Evolutionary conservation across 2,888 invertebrate species (phyloP), one percentile per base, ranked within the genome.

Genomic region (Zele albiditarsus): DNA sequence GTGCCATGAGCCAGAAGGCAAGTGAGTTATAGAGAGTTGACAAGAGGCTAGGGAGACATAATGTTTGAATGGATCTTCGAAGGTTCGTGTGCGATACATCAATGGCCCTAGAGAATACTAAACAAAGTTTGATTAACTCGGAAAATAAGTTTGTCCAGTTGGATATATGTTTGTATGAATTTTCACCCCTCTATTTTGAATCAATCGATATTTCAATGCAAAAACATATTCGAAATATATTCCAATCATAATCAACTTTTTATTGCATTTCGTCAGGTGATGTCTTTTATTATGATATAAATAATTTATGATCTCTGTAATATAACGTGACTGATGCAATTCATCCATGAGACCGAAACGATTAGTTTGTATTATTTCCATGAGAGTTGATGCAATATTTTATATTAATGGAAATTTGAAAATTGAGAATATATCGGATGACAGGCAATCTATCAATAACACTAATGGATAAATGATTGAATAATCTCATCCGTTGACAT

Each of bases 1-100:
- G 12, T 27, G 16, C 60, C 14, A 27, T 60, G 16, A 2, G 27
- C 14, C 16, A 60, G n/a, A 3, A 63, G 63, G 16, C 28, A 63
- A 63, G n/a, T 63, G 33, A 63, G 63, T 63, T 63, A 53, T 63
- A 63, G 63, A 33, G 33, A 63, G 63, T 63, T 63, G 63, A 63
- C 63, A 63, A 60, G 63, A 63, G n/a, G n/a, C 63, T 38, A 31
- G 63, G 63, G 33, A 53, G n/a, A 2, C 53, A 63, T 63, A 10
- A 33, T 12, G 31, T n/a, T 28, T 10, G 16, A n/a, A 38, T 16
- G 20, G 63, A 63, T 63, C 63, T 6, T 38, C 33, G n/a, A n/a
- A 16, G 3, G 2, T 20, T 33, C 10, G 27, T 38, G 31, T 63
- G n/a, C n/a, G 38, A 31, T n/a, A 63, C n/a, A n/a, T 63, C 33